Evolutionary conservation across 2,888 invertebrate species (phyloP).

Genomic region (Agrotis segetum): DNA sequence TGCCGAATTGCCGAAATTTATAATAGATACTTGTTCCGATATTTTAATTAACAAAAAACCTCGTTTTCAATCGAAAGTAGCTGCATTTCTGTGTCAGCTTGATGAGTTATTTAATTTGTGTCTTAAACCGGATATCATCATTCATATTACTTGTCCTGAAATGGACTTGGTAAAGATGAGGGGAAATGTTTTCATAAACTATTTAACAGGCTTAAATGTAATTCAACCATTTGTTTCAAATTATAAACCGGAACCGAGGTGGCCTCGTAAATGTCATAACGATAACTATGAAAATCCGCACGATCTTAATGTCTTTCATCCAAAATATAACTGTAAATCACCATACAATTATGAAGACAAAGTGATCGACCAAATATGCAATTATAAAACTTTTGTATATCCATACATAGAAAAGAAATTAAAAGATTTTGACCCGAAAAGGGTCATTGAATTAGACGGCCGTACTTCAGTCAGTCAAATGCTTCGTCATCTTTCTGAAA

Average conservation of each 20-base stretch:
- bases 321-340: conserved; percentile 86
- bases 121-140: conserved; percentile 87
- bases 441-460: conserved; percentile 91
- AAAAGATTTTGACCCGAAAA: conserved; percentile 88
- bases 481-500: conserved; percentile 86
- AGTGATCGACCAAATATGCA: conserved; percentile 86
- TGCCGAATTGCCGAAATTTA: conserved; percentile 80
- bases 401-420: conserved; percentile 88
- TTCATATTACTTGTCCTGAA: conserved; percentile 90
- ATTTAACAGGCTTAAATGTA: conserved; percentile 67
- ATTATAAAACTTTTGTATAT: conserved; percentile 84
- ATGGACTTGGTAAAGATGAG: conserved; percentile 87
- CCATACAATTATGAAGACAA: conserved; percentile 86
- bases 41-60: conserved; percentile 70
- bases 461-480: conserved; percentile 85
- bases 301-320: conserved; percentile 73
- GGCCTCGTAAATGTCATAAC: conserved; percentile 80
- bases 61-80: conserved; percentile 73
- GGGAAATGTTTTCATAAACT: conserved; percentile 78
- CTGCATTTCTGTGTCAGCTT: conserved; percentile 76
- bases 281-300: conserved; percentile 72
- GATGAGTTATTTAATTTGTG: conserved; percentile 77
- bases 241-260: conserved; percentile 71
- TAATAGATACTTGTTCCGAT: conserved; percentile 77
- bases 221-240: conserved; percentile 70